Evolutionary conservation across 2,888 invertebrate species (phyloP), one percentile per base, ranked within the genome.

Genomic region (Hyles lineata): DNA sequence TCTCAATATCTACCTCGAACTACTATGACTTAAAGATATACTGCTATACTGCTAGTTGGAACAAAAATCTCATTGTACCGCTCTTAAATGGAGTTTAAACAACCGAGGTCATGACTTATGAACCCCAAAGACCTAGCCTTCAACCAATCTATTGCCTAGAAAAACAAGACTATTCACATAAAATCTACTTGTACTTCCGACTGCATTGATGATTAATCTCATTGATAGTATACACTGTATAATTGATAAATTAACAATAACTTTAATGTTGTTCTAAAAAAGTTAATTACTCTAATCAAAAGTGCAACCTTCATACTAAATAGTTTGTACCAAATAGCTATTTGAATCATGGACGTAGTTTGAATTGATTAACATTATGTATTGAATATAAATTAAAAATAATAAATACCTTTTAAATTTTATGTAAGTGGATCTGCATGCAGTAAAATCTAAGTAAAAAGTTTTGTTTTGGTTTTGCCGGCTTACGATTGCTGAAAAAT

Each of bases 381-480:
- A 21, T 8, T 21, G 0, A 21, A 58, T 58, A 58, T 58, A n/a
- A 21, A n/a, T 58, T n/a, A n/a, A 3, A 1, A n/a, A 9, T n/a
- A 58, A 43, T 2, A 43, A 43, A 43, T 43, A 43, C 43, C 43
- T 43, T 43, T 15, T 43, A 15, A 2, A 29, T 29, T 1, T 3
- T 29, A 29, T 29, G 43, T 43, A 15, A 43, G 11, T 15, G 3
- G 43, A 43, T 43, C 43, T 43, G 43, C 43, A 43, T 43, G 15
- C 11, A 43, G 11, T 43, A 43, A 43, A 43, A 43, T 15, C 1
- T 29, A 61, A 62, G 1, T 29, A 61, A 62, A 61, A 62, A 63
- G 61, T 62, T 62, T 62, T 63, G 35, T 63, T 63, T 63, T 63
- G 63, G 35, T 63, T 63, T 63, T 63, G 63, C 63, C 63, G 63